phyloP scores from a whole-genome alignment of 2,888 invertebrate genomes.

The Drosophila mimetica region DNA sequence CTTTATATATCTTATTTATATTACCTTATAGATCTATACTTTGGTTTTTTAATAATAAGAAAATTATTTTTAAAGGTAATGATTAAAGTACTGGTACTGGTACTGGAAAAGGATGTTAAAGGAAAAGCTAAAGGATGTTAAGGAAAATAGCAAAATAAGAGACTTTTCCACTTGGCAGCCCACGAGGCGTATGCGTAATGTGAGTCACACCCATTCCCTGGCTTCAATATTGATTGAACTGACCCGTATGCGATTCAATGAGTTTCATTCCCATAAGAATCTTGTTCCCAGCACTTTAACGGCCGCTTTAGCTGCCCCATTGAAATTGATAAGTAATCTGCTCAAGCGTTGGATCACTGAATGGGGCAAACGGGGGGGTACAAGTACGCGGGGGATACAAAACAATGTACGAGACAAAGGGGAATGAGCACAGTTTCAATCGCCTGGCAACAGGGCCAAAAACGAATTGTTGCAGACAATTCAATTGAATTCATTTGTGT shows the following conservation, averaged over 20 bases:
- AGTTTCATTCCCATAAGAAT: slow-evolving; percentile 8
- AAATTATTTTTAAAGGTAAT: too few species aligned
- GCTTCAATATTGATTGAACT: slow-evolving; percentile 28
- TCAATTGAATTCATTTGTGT: slow-evolving; percentile 77
- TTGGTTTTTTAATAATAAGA: too few species aligned
- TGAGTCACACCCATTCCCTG: slow-evolving; percentile 4
- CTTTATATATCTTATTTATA: too few species aligned
- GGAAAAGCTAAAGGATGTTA: slow-evolving; percentile 3
- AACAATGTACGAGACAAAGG: slow-evolving; percentile 6
- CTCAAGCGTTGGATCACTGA: slow-evolving; percentile 24
- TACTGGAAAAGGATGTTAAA: too few species aligned
- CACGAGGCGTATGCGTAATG: slow-evolving; percentile 41
- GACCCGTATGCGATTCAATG: slow-evolving; percentile 31
- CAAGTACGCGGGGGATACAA: not conserved
- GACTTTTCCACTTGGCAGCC: slow-evolving; percentile 3
- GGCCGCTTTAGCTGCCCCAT: slow-evolving; percentile 13
- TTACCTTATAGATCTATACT: too few species aligned
- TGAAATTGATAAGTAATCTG: slow-evolving; percentile 43
- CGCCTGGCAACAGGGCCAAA: slow-evolving; percentile 44
- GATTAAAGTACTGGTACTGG: too few species aligned
- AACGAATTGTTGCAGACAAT: slow-evolving; percentile 57
- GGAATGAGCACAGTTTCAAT: slow-evolving; percentile 22
- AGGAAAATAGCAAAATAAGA: not conserved
- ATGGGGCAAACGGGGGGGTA: not conserved
- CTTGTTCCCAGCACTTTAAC: slow-evolving; percentile 22